phyloP scores from a whole-genome alignment of 2,797 vertebrate genomes.

The Poeciliopsis presidionis region DNA sequence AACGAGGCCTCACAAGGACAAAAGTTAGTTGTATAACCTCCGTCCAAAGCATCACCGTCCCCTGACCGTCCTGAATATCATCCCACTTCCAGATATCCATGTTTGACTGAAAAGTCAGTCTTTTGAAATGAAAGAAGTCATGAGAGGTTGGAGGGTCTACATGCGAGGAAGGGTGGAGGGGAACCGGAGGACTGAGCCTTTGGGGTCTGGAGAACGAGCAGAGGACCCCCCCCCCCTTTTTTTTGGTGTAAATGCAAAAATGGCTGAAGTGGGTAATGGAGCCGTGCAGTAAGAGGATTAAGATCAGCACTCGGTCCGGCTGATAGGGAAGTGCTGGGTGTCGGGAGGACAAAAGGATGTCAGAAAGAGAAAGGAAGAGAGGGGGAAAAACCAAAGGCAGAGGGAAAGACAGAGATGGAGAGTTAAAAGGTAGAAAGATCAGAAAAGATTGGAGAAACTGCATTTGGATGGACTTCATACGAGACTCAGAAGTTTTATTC shows the following conservation, averaged over 20 bases:
- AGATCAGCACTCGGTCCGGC: constrained; percentile 76
- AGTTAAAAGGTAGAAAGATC: constrained; percentile 40
- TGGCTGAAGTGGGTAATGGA: constrained; percentile 79
- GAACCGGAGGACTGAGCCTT: constrained; percentile 50
- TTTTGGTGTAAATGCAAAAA: constrained; percentile 76
- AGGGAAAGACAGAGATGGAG: constrained; percentile 12
- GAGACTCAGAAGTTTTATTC: background rate
- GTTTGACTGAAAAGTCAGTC: constrained; percentile 64
- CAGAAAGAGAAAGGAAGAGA: constrained; percentile 41
- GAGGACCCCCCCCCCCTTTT: constrained; percentile 56
- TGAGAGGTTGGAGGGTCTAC: constrained; percentile 53
- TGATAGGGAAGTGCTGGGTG: constrained; percentile 71
- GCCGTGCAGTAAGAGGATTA: constrained; percentile 81
- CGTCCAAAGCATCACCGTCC: constrained; percentile 32
- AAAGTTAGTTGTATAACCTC: constrained; percentile 48
- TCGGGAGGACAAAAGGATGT: constrained; percentile 64
- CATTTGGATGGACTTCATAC: background rate
- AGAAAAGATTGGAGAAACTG: constrained; percentile 11
- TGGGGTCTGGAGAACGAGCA: constrained; percentile 42
- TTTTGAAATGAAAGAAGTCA: constrained; percentile 49
- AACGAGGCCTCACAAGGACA: constrained; percentile 48
- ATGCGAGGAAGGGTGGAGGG: constrained; percentile 21
- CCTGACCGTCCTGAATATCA: constrained; percentile 28
- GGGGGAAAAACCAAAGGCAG: constrained; percentile 18
- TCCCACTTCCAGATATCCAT: constrained; percentile 58